phyloP scores from a whole-genome alignment of 2,797 vertebrate genomes.

The Sebastes oblongus region DNA sequence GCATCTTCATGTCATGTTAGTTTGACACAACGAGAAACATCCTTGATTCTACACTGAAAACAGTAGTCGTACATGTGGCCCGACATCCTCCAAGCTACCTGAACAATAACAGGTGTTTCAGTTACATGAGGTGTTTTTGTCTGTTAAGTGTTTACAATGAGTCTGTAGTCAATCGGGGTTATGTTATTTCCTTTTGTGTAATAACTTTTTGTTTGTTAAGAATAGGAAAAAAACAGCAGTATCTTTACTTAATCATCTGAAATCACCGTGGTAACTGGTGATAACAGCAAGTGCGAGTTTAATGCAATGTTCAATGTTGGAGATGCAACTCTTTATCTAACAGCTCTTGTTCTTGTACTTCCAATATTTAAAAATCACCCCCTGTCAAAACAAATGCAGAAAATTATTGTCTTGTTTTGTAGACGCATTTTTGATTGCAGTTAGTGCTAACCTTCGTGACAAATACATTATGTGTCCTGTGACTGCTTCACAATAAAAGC shows the following conservation, averaged over 20 bases:
- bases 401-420: not conserved
- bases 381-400: not conserved
- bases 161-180: not conserved
- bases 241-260: not conserved
- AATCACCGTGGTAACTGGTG: not conserved
- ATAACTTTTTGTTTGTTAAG: not conserved
- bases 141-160: not conserved
- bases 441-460: not conserved
- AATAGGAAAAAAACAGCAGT: not conserved
- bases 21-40: not conserved
- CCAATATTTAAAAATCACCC: not conserved
- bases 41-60: not conserved
- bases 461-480: not conserved
- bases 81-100: not conserved
- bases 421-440: not conserved
- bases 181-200: not conserved
- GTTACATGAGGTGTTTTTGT: not conserved
- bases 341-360: too few relatives aligned
- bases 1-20: not conserved
- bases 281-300: too few relatives aligned
- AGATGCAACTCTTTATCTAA: not conserved
- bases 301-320: too few relatives aligned
- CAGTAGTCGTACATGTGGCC: not conserved
- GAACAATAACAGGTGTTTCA: not conserved
- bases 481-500: not conserved